phyloP scores from a whole-genome alignment of 1,140 invertebrate genomes.

The Dendroctonus ponderosae region DNA sequence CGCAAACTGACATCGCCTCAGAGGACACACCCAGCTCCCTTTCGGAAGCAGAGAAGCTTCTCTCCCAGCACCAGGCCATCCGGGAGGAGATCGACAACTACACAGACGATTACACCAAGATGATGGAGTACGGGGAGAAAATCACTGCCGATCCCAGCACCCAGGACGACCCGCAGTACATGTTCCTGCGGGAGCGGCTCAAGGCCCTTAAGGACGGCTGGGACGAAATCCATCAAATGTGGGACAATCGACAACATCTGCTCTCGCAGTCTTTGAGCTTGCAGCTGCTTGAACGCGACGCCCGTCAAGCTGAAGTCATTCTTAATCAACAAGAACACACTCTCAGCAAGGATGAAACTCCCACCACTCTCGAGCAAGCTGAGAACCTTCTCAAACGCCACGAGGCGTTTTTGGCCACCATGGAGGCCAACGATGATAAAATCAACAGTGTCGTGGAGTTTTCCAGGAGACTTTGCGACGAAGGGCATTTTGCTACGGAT shows the following conservation, averaged over 20 bases:
- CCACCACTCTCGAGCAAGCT: conserved; percentile 91
- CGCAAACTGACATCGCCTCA: conserved; percentile 95
- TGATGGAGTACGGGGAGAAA: conserved; percentile 99
- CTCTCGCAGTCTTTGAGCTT: conserved; percentile 92
- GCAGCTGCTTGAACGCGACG: conserved; percentile 95
- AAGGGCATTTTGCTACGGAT: conserved; percentile 88
- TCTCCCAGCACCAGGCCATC: conserved; percentile 96
- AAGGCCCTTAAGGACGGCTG: conserved; percentile 98
- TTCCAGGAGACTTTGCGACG: conserved; percentile 83
- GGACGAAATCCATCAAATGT: conserved; percentile 99
- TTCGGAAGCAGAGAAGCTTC: conserved; percentile 93
- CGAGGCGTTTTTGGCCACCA: conserved; percentile 97
- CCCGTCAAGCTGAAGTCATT: conserved; percentile 95
- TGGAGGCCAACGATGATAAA: conserved; percentile 99
- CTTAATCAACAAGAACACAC: conserved; percentile 97
- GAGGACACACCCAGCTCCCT: conserved; percentile 97
- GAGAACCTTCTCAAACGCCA: conserved; percentile 97
- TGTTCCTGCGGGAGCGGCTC: conserved; percentile 95
- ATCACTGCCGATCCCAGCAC: conserved; percentile 75
- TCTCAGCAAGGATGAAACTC: conserved; percentile 84
- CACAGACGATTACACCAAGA: conserved; percentile 95
- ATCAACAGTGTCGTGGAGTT: conserved; percentile 94
- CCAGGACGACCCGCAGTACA: conserved; percentile 95
- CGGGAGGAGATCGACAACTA: conserved; percentile 99
- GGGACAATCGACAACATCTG: conserved; percentile 95